Base-by-base conservation (phyloP, 23 tunicate genomes). In the Diplosoma virens region DNA sequence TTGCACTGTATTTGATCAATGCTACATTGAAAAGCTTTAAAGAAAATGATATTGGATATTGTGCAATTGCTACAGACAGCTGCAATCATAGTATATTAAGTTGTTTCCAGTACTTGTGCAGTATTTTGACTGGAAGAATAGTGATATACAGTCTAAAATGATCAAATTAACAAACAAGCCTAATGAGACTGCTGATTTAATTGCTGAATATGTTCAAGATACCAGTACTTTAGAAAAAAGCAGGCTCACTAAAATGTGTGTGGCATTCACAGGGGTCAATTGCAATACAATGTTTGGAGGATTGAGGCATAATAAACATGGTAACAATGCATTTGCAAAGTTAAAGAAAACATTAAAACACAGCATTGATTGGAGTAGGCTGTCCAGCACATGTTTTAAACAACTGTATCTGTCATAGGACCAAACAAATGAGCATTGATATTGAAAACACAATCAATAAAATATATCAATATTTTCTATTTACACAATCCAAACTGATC, bases 241-340 rank as follows among this genome's bases (percentile, higher is more conserved):
- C 26, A 5, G 21, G 26, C 20, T 58, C 21, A 11, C 21, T n/a
- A 5, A 58, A 11, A 66, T 26, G 52, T 22, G 72, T 66, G 72
- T 66, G 37, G 72, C 72, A 29, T 66, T 66, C 72, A 66, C 47
- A 66, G 72, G 72, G 72, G 72, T 24, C 72, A 66, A 66, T 22
- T 66, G 72, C 72, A 66, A 27, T 58, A 58, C 65, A 11, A 58
- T 58, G 65, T 58, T 58, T 58, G 65, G 65, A 66, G 46, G 73
- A 25, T 66, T 66, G 72, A 31, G 72, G 72, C 72, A 24, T 27
- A 22, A 66, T 9, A 22, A 58, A 23, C 65, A n/a, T 58, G 65
- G 65, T n/a, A 9, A n/a, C 65, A 9, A 58, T n/a, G 72, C n/a
- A 22, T 58, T 18, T 9, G 65, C 65, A 7, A 58, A 9, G 6